Conservation (phyloP, 2,888 invertebrate species). For the Molorchus minor region DNA sequence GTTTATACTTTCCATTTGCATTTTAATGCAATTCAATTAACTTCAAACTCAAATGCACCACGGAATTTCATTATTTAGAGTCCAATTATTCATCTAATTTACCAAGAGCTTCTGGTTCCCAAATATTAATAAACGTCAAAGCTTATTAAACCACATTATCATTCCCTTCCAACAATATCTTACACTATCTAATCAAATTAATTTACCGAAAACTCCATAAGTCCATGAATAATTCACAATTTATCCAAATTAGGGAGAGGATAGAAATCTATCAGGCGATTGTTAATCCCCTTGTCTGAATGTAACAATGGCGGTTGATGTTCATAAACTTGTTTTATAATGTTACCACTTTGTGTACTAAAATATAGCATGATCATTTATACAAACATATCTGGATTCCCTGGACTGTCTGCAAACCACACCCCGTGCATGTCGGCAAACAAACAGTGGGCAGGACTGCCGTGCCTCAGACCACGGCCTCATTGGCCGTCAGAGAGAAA, state of each 20-base stretch:
- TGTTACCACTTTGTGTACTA: conserved; percentile 44
- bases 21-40: too few species aligned
- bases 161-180: too few species aligned
- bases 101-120: neutral
- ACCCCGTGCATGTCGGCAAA: conserved; percentile 47
- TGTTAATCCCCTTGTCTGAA: conserved; percentile 13
- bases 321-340: conserved; percentile 36
- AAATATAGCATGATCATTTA: conserved; percentile 46
- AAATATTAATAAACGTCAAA: neutral
- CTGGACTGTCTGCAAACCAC: conserved; percentile 42
- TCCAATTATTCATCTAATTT: too few species aligned
- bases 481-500: conserved; percentile 35
- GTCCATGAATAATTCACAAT: conserved; percentile 19
- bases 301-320: conserved; percentile 38
- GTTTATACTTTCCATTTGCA: too few species aligned
- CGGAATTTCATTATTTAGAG: too few species aligned
- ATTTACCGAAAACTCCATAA: conserved; percentile 16
- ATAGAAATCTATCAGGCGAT: conserved; percentile 17
- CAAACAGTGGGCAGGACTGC: conserved; percentile 43
- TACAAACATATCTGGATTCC: conserved; percentile 37
- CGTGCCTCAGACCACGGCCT: conserved; percentile 22
- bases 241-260: conserved; percentile 17
- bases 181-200: conserved; percentile 4
- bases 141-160: too few species aligned
- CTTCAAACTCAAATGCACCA: too few species aligned